Base-by-base conservation (phyloP, 1,140 invertebrate genomes). In the Drosophila yakuba region DNA sequence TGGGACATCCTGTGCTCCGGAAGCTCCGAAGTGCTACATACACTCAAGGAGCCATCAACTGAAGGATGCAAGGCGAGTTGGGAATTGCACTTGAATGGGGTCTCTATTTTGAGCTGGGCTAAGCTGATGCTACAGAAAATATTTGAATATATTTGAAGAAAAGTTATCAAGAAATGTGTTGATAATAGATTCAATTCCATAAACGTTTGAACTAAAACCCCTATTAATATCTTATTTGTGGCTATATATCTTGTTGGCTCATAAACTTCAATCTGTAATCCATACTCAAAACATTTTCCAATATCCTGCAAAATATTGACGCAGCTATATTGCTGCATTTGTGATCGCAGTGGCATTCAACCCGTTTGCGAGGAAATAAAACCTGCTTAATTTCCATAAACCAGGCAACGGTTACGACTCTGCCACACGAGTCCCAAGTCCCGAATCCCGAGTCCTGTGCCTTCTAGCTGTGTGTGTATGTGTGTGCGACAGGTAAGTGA, bases 401-500 rank as follows among this genome's bases (percentile, higher is more conserved):
- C 75, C 77, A 67, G 72, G 50, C 68, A 62, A 72, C 63, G 63
- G 82, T 74, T 81, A 74, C 75, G 79, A 62, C 44, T 60, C 52
- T 64, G 43, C 48, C 47, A 5, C 14, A 17, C n/a, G 39, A 20
- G 20, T 20, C 20, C 20, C 20, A 3, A 4, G 25, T 36, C 28
- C 36, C n/a, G 39, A 20, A 15, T 20, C 20, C 20, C 20, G 23
- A 25, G 25, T 36, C 28, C 36, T 39, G 10, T 35, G 38, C 17
- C 43, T 8, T 57, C 14, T 39, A 14, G 38, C 57, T 28, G n/a
- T 59, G 48, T 62, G 15, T 56, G 28, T 51, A 45, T 50, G 47
- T 71, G 63, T 85, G 81, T 74, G 74, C 68, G 82, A 78, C 82
- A 85, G 74, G 78, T 81, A 82, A 78, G 74, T 82, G 78, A 85